Percentiles rank a stretch among this genome's conserved stretches.
phyloP scores from a whole-genome alignment of 2,113 vertebrate genomes.

The Crocuta crocuta region DNA sequence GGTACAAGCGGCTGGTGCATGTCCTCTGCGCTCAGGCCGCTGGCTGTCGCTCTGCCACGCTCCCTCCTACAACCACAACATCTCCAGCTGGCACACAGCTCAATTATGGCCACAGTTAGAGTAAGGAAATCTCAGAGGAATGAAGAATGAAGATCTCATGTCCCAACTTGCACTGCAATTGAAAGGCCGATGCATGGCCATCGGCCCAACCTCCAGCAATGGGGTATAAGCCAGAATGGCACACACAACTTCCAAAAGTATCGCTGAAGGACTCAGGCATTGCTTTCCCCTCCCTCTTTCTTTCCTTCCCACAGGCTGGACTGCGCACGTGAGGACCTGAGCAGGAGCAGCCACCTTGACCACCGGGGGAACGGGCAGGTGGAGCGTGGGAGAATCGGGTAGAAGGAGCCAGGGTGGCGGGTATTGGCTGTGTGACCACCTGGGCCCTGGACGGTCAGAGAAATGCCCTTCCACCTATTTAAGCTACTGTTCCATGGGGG shows the following conservation, averaged over 20 bases:
- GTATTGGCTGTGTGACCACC: too few relatives aligned
- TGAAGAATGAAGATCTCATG: neutral
- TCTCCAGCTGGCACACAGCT: neutral
- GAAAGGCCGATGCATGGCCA: too few relatives aligned
- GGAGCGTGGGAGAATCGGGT: neutral
- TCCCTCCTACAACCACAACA: neutral
- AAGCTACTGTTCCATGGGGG: neutral
- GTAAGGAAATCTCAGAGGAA: neutral
- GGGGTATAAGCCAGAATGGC: neutral
- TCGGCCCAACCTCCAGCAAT: neutral
- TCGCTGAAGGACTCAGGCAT: neutral
- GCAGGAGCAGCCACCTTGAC: neutral
- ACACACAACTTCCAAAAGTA: neutral
- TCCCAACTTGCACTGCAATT: neutral
- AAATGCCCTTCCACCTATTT: neutral
- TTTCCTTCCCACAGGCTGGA: neutral
- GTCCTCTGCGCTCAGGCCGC: accelerated
- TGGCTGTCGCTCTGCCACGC: neutral
- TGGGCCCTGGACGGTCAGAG: neutral
- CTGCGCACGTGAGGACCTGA: neutral
- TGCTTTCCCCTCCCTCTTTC: neutral
- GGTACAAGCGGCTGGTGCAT: accelerated
- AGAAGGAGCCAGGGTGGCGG: neutral
- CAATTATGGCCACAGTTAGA: neutral
- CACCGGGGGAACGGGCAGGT: neutral